phyloP scores from a whole-genome alignment of 2,113 vertebrate genomes.

The Isichthys henryi region DNA sequence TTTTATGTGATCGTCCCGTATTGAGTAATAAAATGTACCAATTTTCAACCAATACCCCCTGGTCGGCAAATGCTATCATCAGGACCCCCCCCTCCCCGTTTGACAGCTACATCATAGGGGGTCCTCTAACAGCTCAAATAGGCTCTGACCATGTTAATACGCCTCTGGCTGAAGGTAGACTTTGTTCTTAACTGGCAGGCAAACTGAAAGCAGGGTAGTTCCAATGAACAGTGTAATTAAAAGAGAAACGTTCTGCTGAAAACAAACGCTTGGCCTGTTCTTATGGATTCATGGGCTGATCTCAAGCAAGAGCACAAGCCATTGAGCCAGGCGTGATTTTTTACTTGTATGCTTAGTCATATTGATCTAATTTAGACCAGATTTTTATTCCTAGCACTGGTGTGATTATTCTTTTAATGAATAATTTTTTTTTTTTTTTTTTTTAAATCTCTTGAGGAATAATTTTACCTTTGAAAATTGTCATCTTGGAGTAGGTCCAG shows the following conservation, averaged over 20 bases:
- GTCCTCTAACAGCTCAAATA: neutral
- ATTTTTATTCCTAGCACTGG: conserved; percentile 6
- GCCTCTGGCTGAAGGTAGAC: neutral
- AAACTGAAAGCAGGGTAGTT: neutral
- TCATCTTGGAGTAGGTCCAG: conserved; percentile 5
- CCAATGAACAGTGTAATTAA: neutral
- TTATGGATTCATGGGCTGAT: neutral
- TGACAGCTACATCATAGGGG: neutral
- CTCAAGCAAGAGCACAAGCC: neutral
- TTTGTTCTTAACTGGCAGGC: neutral
- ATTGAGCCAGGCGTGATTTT: neutral
- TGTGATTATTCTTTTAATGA: neutral
- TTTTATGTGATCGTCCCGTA: neutral
- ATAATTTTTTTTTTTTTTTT: conserved; percentile 17
- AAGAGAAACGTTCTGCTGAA: neutral
- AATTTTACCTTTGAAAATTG: conserved; percentile 9
- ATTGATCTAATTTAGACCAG: conserved; percentile 14
- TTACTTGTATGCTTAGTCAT: neutral
- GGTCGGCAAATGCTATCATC: neutral
- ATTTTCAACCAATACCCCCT: neutral
- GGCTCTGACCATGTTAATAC: neutral
- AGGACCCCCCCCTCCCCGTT: neutral
- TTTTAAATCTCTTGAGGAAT: neutral
- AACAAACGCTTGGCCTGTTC: neutral
- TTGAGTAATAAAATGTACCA: neutral